Conservation (phyloP, 1,140 invertebrate genomes). For the Elymnias hypermnestra region DNA sequence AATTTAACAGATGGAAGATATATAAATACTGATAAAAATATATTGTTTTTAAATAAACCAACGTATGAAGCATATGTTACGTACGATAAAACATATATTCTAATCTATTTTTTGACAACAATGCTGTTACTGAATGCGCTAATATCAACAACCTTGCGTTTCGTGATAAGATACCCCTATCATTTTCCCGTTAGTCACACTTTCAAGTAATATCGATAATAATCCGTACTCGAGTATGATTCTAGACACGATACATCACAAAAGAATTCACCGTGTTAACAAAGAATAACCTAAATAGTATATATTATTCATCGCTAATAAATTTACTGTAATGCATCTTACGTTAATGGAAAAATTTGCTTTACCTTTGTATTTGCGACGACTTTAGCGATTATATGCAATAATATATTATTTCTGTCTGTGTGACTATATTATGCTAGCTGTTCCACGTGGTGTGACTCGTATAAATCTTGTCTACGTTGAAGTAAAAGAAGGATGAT, state of each 20-base stretch:
- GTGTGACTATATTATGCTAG: too few relatives aligned
- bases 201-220: constrained; percentile 3
- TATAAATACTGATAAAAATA: too few relatives aligned
- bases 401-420: too few relatives aligned
- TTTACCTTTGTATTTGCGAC: too few relatives aligned
- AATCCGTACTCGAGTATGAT: neutral
- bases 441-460: too few relatives aligned
- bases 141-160: constrained; percentile 36
- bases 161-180: constrained; percentile 28
- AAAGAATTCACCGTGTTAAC: constrained; percentile 1
- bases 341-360: neutral
- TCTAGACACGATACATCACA: neutral
- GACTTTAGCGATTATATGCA: too few relatives aligned
- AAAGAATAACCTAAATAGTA: constrained; percentile 2
- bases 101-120: neutral
- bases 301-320: neutral
- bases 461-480: too few relatives aligned
- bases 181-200: constrained; percentile 9
- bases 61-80: too few relatives aligned
- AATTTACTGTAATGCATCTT: neutral
- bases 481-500: too few relatives aligned
- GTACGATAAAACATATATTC: too few relatives aligned
- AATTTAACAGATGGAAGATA: too few relatives aligned
- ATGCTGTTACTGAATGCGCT: constrained; percentile 30
- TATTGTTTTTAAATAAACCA: too few relatives aligned